A percentile compares a stretch with the other conserved stretches of the same genome.
These are phyloP conservation scores for Speoplatyrhinus poulsoni DNA, from an alignment of 2,113 vertebrate species.

Conservation along the genomic window DNA sequence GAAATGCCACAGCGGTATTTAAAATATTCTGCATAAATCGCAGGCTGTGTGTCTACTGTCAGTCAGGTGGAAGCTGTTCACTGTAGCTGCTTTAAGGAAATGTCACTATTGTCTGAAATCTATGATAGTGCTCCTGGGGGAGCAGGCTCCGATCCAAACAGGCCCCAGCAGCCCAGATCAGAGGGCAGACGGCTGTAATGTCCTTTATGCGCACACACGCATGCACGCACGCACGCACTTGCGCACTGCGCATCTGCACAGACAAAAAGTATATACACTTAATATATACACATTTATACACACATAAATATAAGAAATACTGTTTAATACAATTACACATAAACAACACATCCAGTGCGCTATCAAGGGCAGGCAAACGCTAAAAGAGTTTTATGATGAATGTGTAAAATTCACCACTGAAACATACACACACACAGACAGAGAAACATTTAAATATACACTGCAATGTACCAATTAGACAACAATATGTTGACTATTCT, in stretches of 20 bases:
- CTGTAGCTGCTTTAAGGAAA: constrained; percentile 91
- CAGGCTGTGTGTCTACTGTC: constrained; percentile 69
- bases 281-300: no score
- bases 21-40: constrained; percentile 80
- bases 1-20: constrained; percentile 72
- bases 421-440: not conserved
- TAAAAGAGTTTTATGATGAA: no score
- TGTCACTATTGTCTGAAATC: constrained; percentile 87
- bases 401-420: no score
- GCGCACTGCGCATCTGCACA: not conserved
- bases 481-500: constrained; percentile 68
- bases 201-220: not conserved
- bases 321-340: no score
- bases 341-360: no score
- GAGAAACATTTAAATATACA: constrained; percentile 7
- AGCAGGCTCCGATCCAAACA: constrained; percentile 63
- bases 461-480: not conserved
- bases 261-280: not conserved
- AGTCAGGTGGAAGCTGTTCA: constrained; percentile 68
- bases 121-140: constrained; percentile 83
- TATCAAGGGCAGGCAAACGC: no score
- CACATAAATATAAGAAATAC: no score
- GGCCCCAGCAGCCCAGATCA: constrained; percentile 35
- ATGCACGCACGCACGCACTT: not conserved
- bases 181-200: constrained; percentile 40